phyloP scores from a whole-genome alignment of 1,140 invertebrate genomes.

The Drosophila kepulauana region DNA sequence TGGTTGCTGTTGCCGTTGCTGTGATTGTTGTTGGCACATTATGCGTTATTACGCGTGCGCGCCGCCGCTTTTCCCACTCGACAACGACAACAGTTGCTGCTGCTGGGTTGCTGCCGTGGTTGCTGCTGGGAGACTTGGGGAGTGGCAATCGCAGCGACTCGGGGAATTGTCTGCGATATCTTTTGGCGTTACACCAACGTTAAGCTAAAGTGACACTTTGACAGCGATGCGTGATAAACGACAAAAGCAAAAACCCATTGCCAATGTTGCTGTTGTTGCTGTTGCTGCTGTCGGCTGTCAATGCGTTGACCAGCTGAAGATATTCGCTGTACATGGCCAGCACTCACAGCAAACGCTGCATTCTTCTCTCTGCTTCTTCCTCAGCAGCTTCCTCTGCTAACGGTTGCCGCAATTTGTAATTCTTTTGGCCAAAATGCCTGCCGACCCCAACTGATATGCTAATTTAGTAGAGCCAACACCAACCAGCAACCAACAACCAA shows the following conservation, averaged over 20 bases:
- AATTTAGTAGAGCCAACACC: constrained; percentile 2
- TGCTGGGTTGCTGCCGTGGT: background rate
- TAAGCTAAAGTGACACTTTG: constrained; percentile 83
- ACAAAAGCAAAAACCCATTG: constrained; percentile 55
- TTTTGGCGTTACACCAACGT: constrained; percentile 61
- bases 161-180: constrained; percentile 59
- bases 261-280: constrained; percentile 31
- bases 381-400: constrained; percentile 12
- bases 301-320: constrained; percentile 15
- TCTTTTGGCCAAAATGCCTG: constrained; percentile 16
- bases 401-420: constrained; percentile 46
- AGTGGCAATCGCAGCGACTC: too few relatives aligned
- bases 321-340: constrained; percentile 25
- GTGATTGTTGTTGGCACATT: constrained; percentile 55
- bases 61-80: constrained; percentile 34
- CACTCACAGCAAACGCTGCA: constrained; percentile 1
- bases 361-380: background rate
- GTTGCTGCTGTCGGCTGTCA: constrained; percentile 17
- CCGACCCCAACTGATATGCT: constrained; percentile 26
- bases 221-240: constrained; percentile 84
- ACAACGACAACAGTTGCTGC: constrained; percentile 4
- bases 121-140: constrained; percentile 4
- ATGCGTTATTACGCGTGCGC: constrained; percentile 80
- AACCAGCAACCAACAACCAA: too few relatives aligned
- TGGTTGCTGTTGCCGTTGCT: background rate